A percentile compares a stretch with the other conserved stretches of the same genome.
These are phyloP conservation scores for Xanthia icteritia DNA, from an alignment of 2,888 invertebrate species.

Conservation along the genomic window DNA sequence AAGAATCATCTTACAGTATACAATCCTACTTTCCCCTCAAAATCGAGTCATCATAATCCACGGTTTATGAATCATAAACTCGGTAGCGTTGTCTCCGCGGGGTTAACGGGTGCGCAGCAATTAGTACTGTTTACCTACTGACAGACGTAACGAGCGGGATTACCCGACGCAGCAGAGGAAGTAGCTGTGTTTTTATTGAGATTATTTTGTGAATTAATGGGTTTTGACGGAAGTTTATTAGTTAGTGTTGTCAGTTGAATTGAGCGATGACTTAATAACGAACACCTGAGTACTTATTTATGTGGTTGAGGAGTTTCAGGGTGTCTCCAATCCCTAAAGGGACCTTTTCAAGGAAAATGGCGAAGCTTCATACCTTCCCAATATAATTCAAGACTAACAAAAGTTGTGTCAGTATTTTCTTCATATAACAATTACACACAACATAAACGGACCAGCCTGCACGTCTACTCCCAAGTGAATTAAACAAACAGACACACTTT, in stretches of 20 bases:
- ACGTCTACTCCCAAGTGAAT: constrained; percentile 33
- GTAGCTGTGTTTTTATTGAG: constrained; percentile 55
- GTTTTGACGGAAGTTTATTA: constrained; percentile 23
- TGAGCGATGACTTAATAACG: constrained; percentile 35
- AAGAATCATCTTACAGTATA: neutral
- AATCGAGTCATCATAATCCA: constrained; percentile 30
- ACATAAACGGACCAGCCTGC: neutral
- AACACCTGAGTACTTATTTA: neutral
- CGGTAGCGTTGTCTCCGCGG: constrained; percentile 52
- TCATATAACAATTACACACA: neutral
- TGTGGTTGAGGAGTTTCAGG: neutral
- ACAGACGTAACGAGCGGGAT: constrained; percentile 45
- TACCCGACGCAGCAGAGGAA: constrained; percentile 52
- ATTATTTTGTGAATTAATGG: constrained; percentile 58
- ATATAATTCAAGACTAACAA: neutral
- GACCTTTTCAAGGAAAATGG: neutral
- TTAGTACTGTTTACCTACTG: constrained; percentile 59
- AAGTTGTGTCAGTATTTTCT: neutral
- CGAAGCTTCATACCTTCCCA: neutral
- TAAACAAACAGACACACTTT: constrained; percentile 21
- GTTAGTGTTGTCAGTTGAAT: constrained; percentile 24
- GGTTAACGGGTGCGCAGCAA: constrained; percentile 56
- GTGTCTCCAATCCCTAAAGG: neutral
- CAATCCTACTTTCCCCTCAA: neutral
- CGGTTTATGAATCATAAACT: constrained; percentile 55